These are phyloP conservation scores for Cebus imitator DNA, from an alignment of 2,113 vertebrate genomes.

Conservation along the genomic window DNA sequence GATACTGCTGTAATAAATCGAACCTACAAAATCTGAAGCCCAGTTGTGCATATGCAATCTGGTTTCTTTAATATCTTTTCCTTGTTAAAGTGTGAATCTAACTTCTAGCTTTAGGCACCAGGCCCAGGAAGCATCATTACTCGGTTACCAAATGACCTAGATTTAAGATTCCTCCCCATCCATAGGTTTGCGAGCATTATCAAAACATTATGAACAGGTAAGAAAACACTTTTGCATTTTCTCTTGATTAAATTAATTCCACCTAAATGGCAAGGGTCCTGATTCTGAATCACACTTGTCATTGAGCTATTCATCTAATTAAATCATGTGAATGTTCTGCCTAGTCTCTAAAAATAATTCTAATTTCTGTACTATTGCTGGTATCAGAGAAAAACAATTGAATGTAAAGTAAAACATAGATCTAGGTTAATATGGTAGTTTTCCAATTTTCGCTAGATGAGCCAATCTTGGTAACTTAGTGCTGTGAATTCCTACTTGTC, in stretches of 20 bases:
- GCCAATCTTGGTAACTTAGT: background rate
- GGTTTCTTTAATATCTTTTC: background rate
- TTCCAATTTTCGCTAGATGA: background rate
- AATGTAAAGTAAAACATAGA: background rate
- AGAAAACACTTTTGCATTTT: background rate
- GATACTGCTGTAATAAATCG: background rate
- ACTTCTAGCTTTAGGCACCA: background rate
- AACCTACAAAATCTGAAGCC: background rate
- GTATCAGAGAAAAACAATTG: background rate
- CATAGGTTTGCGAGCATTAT: background rate
- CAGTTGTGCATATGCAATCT: background rate
- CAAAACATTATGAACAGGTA: background rate
- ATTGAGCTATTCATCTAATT: background rate
- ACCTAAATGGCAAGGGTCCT: background rate
- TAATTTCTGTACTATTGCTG: slow-evolving; percentile 5
- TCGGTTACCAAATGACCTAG: slow-evolving; percentile 10
- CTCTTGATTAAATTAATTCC: slow-evolving; percentile 33
- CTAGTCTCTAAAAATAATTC: background rate
- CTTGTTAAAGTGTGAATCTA: background rate
- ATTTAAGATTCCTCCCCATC: slow-evolving; percentile 14
- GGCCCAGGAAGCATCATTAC: background rate
- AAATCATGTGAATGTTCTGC: background rate
- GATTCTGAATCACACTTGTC: background rate
- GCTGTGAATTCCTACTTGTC: slow-evolving; percentile 40
- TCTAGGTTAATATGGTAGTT: slow-evolving; percentile 11